Percentiles rank a stretch among this genome's conserved stretches.
Evolutionary conservation across 2,113 vertebrate species (phyloP).

Genomic region (Coregonus clupeaformis): DNA sequence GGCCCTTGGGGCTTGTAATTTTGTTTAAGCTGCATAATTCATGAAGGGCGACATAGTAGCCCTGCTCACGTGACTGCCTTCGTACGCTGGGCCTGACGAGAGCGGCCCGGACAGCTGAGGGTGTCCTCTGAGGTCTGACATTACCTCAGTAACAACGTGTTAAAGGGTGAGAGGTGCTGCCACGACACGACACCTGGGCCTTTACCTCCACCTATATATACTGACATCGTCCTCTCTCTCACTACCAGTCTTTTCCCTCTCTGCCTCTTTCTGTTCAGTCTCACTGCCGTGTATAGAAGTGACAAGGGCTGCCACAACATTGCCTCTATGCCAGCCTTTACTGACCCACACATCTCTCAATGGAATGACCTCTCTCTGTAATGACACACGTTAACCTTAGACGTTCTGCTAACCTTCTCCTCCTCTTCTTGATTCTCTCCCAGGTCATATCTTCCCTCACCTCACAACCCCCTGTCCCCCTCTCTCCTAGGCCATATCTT

Average conservation of each 20-base stretch:
- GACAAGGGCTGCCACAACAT: no score
- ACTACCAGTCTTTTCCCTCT: not conserved
- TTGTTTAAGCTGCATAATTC: constrained; percentile 88
- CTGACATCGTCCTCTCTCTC: not conserved
- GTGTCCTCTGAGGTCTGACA: not conserved
- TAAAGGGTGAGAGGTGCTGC: constrained; percentile 19
- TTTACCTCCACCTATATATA: not conserved
- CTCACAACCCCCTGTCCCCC: not conserved
- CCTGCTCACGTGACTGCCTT: constrained; percentile 72
- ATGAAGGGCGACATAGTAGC: constrained; percentile 76
- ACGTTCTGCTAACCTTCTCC: not conserved
- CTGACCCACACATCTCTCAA: no score
- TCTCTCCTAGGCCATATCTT: not conserved
- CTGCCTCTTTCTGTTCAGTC: not conserved
- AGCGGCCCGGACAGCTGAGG: constrained; percentile 54
- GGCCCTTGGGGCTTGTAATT: constrained; percentile 75
- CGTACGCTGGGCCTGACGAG: constrained; percentile 56
- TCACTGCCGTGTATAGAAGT: no score
- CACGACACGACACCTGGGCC: not conserved
- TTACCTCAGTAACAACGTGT: not conserved
- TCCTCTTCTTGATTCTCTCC: not conserved
- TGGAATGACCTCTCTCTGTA: no score
- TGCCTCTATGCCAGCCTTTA: no score
- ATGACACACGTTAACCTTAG: no score
- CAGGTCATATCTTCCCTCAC: not conserved